Evolutionary conservation across 2,113 vertebrate species (phyloP).

Genomic region (Pseudorhombus dupliciocellatus): DNA sequence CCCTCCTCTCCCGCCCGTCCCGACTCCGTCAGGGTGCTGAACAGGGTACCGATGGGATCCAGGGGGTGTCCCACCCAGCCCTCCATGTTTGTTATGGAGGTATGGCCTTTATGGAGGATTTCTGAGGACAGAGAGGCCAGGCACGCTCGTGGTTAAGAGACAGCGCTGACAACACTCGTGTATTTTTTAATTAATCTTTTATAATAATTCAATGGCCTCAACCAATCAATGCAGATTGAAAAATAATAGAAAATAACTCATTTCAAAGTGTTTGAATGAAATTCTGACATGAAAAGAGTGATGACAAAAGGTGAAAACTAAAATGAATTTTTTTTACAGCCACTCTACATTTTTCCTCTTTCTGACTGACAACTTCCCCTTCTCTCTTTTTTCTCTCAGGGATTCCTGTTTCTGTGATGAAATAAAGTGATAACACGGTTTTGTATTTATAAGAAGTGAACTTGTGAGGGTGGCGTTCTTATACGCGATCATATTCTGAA

Average conservation of each 20-base stretch:
- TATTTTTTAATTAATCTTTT: not conserved
- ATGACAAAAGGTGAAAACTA: too few relatives aligned
- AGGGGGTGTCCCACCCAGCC: slow-evolving; percentile 98
- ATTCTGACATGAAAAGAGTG: not conserved
- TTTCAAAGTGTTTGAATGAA: not conserved
- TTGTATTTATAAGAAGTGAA: not conserved
- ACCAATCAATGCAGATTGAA: not conserved
- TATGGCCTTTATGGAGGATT: slow-evolving; percentile 92
- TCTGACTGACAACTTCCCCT: not conserved
- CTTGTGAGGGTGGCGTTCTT: not conserved
- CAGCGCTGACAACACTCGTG: not conserved
- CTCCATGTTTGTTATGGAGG: slow-evolving; percentile 93
- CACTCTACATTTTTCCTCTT: not conserved
- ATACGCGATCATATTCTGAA: not conserved
- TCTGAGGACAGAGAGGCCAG: slow-evolving; percentile 74
- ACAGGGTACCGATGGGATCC: slow-evolving; percentile 95
- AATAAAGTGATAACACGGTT: too few relatives aligned
- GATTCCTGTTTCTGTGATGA: not conserved
- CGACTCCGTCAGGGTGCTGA: slow-evolving; percentile 95
- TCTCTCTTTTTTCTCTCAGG: not conserved
- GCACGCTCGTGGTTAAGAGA: not conserved
- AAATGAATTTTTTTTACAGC: not conserved
- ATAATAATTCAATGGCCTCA: not conserved
- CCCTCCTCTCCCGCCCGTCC: slow-evolving; percentile 89
- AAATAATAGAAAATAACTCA: not conserved